phyloP scores from a whole-genome alignment of 2,888 invertebrate species.

The Erebia ligea region DNA sequence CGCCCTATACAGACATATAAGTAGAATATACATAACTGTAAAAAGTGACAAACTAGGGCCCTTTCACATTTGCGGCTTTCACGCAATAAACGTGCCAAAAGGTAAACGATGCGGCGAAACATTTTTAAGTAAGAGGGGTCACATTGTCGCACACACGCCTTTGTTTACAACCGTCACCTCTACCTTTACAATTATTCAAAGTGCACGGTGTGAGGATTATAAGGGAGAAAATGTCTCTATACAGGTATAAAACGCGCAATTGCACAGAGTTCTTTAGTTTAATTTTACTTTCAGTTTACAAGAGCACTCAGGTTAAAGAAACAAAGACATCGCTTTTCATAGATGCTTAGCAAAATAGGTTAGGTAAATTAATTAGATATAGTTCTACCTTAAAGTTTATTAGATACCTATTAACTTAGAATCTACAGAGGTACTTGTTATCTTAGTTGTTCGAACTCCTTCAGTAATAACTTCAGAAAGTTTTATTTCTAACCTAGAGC shows the following conservation, averaged over 20 bases:
- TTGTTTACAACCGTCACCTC: conserved; percentile 38
- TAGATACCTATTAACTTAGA: not conserved
- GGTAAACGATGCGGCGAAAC: conserved; percentile 40
- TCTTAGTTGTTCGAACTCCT: not conserved
- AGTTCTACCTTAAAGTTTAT: not conserved
- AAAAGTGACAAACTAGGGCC: conserved; percentile 64
- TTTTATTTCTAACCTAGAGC: conserved; percentile 61
- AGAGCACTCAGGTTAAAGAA: not conserved
- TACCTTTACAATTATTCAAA: conserved; percentile 38
- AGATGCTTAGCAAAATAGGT: not conserved
- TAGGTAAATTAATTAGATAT: not conserved
- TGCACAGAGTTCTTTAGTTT: conserved; percentile 11
- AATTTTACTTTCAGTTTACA: conserved; percentile 19
- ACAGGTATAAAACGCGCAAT: conserved; percentile 5
- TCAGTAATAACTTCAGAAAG: conserved; percentile 19
- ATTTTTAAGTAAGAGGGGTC: conserved; percentile 40
- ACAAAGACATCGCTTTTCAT: no score
- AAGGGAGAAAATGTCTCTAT: conserved; percentile 26
- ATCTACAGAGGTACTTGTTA: not conserved
- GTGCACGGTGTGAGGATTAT: conserved; percentile 33
- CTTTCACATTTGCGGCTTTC: conserved; percentile 60
- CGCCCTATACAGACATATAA: conserved; percentile 49
- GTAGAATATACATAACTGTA: conserved; percentile 46
- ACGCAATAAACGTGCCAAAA: conserved; percentile 53
- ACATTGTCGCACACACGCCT: conserved; percentile 36